Conservation (phyloP, 2,888 invertebrate species). For the Apodemia duryi region DNA sequence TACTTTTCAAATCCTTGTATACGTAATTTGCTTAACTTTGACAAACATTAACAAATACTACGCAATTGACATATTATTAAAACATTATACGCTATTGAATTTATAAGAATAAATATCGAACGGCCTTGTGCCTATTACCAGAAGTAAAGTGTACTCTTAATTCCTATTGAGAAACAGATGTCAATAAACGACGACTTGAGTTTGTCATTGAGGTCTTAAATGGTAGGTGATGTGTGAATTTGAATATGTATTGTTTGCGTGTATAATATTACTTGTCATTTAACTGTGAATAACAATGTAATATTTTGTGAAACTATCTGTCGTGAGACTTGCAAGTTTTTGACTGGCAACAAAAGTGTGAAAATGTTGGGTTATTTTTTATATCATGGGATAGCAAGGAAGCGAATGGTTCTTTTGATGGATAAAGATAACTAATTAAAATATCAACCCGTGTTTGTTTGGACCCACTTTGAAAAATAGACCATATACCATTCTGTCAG, state of each 20-base stretch:
- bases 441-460: no score
- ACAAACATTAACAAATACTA: constrained; percentile 12
- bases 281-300: constrained; percentile 2
- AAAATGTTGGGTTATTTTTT: constrained; percentile 1
- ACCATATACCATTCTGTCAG: no score
- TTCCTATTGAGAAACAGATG: constrained; percentile 46
- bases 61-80: constrained; percentile 33
- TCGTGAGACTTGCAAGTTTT: neutral
- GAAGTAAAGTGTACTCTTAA: constrained; percentile 35
- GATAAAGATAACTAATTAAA: no score
- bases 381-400: no score
- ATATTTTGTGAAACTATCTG: neutral
- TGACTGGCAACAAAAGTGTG: neutral
- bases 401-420: no score
- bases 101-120: constrained; percentile 54
- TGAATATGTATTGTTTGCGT: constrained; percentile 10
- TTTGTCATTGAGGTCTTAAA: constrained; percentile 33
- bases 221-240: constrained; percentile 15
- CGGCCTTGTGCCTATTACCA: constrained; percentile 53
- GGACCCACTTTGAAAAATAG: no score
- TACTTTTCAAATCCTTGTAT: constrained; percentile 4
- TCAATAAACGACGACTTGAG: constrained; percentile 46
- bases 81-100: constrained; percentile 39
- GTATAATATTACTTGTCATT: constrained; percentile 4
- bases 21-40: constrained; percentile 10